Evolutionary conservation across 2,113 vertebrate species (phyloP).

Genomic region (Channa argus): DNA sequence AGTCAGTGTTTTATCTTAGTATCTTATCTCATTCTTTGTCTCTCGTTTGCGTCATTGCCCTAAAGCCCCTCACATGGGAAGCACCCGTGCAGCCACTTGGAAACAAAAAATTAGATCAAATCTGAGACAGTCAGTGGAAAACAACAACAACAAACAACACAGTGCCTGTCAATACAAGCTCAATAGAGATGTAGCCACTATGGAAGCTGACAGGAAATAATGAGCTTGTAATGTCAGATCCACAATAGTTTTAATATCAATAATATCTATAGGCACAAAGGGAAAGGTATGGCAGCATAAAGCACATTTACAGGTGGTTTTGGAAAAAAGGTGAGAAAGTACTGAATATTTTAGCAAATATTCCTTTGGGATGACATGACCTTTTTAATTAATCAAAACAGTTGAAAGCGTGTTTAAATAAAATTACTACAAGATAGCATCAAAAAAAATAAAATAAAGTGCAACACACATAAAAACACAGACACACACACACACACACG

Average conservation of each 20-base stretch:
- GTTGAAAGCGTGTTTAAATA: neutral
- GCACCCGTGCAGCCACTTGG: conserved; percentile 67
- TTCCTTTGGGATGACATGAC: neutral
- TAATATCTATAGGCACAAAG: conserved; percentile 35
- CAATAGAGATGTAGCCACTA: conserved; percentile 46
- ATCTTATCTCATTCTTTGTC: conserved; percentile 31
- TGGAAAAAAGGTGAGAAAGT: neutral
- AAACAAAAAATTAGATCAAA: conserved; percentile 74
- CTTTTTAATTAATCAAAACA: neutral
- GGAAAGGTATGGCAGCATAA: neutral
- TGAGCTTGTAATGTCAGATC: conserved; percentile 52
- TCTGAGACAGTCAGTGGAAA: conserved; percentile 62
- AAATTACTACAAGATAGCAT: conserved; percentile 13
- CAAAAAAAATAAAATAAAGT: conserved; percentile 18
- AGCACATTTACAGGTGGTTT: conserved; percentile 10
- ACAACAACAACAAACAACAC: conserved; percentile 52
- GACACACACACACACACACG: neutral
- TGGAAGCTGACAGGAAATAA: conserved; percentile 45
- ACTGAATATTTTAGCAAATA: neutral
- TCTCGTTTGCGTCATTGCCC: conserved; percentile 69
- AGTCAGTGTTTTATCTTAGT: conserved; percentile 31
- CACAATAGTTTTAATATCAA: conserved; percentile 38
- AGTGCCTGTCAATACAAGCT: conserved; percentile 52
- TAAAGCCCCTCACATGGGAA: conserved; percentile 76
- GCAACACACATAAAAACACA: conserved; percentile 43